Base-by-base conservation (phyloP, 2,113 vertebrate genomes). In the Turnix velox region DNA sequence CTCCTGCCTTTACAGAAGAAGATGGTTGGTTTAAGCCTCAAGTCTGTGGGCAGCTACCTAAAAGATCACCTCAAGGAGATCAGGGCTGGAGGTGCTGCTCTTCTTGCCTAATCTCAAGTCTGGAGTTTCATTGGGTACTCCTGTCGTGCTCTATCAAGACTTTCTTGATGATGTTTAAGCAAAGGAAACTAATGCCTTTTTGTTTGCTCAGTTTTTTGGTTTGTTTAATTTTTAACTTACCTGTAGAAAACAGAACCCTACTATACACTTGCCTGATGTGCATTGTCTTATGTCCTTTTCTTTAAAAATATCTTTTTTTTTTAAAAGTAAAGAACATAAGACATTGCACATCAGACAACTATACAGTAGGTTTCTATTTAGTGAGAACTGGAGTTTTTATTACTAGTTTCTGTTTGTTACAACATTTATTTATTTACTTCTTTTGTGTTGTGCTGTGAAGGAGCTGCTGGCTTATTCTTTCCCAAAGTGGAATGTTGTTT, bases 1-100 rank as follows among this genome's bases (percentile, higher is more conserved):
- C 6, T 69, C 16, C 17, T 48, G 0, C 7, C 22, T 67, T 0
- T 65, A 30, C 77, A 57, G 40, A 1, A 2, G 31, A 43, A 43
- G 19, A 8, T 66, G 9, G 20, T 40, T 79, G 80, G 10, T 77
- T 81, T 83, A 48, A 7, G 14, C 23, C 9, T 74, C 4, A 51
- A 25, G 27, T 7, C n/a, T 49, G 5, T 40, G 42, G 31, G 25
- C 9, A 37, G 11, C 42, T 78, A 5, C 6, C 14, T 75, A 9
- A 54, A 87, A 62, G 30, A 17, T 37, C 28, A n/a, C 40, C 5
- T 66, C n/a, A n/a, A n/a, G n/a, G n/a, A n/a, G n/a, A 58, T 39
- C 37, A 39, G 17, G 14, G 42, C 19, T 85, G 35, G 18, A 49
- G 33, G 1, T 35, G 39, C 17, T 27, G 46, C 30, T 59, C 17